Conservation (phyloP, 2,797 vertebrate species). For the Apodemus agrarius region DNA sequence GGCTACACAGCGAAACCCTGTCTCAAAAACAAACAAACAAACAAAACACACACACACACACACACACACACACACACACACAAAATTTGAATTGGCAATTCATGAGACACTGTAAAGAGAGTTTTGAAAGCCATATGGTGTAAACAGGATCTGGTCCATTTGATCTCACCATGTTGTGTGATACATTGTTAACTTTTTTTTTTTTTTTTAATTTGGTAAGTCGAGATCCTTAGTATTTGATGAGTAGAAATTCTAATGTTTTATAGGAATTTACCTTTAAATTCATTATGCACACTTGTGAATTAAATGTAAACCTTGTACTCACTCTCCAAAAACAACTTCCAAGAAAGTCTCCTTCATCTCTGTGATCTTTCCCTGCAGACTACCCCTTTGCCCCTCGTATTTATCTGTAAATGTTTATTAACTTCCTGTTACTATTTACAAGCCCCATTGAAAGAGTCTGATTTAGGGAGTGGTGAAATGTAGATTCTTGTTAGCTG, state of each 20-base stretch:
- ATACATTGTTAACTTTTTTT: slow-evolving; percentile 6
- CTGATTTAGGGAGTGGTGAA: neutral
- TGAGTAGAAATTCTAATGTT: slow-evolving; percentile 51
- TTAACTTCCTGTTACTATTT: neutral
- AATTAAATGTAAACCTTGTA: slow-evolving; percentile 42
- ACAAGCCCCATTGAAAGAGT: neutral
- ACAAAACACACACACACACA: neutral
- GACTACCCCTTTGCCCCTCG: neutral
- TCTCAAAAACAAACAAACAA: too few species aligned
- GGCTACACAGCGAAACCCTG: too few species aligned
- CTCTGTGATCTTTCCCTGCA: neutral
- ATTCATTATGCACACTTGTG: slow-evolving; percentile 9
- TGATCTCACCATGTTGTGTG: neutral
- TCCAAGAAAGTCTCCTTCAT: neutral
- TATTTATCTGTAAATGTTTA: slow-evolving; percentile 26
- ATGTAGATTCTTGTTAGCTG: slow-evolving; percentile 38
- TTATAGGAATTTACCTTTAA: slow-evolving; percentile 49
- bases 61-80: too few species aligned
- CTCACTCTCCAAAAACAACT: neutral
- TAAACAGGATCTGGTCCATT: slow-evolving; percentile 1
- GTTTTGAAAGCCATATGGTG: neutral
- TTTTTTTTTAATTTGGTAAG: neutral
- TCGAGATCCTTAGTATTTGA: slow-evolving; percentile 6
- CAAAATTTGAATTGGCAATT: slow-evolving; percentile 8
- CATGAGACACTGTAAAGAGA: neutral